Evolutionary conservation across 2,888 invertebrate species (phyloP).

Genomic region (Dysmachus trigonus): DNA sequence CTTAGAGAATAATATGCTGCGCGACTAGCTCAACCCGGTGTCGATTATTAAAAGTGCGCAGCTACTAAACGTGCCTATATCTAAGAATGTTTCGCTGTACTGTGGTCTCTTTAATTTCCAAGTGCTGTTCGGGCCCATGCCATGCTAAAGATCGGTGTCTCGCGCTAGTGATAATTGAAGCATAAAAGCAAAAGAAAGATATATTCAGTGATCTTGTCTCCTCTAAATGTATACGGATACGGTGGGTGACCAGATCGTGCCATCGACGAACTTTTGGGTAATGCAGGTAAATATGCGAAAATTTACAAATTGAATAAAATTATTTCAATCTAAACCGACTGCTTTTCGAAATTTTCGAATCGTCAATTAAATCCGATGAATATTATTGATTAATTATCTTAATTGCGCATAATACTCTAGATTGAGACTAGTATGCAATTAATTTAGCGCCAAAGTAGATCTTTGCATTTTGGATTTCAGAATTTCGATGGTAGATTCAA

Average conservation of each 20-base stretch:
- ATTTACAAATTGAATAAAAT: background rate
- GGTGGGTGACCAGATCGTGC: conserved; percentile 65
- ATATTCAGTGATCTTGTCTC: conserved; percentile 35
- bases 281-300: conserved; percentile 61
- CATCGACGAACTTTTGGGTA: conserved; percentile 65
- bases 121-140: background rate
- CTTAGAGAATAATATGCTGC: background rate
- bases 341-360: too few species aligned
- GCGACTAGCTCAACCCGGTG: background rate
- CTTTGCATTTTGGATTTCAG: too few species aligned
- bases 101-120: background rate
- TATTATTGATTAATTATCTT: too few species aligned
- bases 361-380: too few species aligned
- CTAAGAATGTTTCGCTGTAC: conserved; percentile 33
- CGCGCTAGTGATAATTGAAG: conserved; percentile 22
- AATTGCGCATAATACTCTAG: too few species aligned
- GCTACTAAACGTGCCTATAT: background rate
- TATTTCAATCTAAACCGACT: background rate
- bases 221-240: conserved; percentile 66
- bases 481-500: too few species aligned
- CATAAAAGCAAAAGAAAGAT: background rate
- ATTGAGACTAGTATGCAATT: too few species aligned
- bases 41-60: conserved; percentile 4
- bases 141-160: conserved; percentile 5
- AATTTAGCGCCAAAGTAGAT: too few species aligned